phyloP scores from a whole-genome alignment of 2,113 vertebrate species.

The Sclerurus mexicanus region DNA sequence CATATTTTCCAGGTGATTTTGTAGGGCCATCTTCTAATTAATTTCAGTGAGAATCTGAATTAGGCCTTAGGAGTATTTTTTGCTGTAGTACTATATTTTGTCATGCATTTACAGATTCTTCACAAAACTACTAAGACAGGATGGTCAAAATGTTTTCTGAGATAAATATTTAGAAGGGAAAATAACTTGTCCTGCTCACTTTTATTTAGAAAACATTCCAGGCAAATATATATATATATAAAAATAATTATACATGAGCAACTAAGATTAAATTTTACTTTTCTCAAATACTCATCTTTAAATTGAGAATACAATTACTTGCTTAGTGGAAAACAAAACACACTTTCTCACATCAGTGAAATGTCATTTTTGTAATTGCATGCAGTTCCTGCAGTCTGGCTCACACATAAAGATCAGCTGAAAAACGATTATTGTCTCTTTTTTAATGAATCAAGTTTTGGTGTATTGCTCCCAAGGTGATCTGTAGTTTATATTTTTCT shows the following conservation, averaged over 20 bases:
- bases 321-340: neutral
- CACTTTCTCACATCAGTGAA: neutral
- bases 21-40: neutral
- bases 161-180: neutral
- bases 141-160: neutral
- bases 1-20: neutral
- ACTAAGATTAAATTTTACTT: neutral
- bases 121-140: neutral
- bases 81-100: neutral
- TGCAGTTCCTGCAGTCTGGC: neutral
- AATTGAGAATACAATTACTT: neutral
- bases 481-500: neutral
- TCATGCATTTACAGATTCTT: neutral
- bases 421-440: neutral
- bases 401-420: neutral
- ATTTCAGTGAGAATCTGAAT: neutral
- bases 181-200: neutral
- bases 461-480: neutral
- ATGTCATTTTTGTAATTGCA: neutral
- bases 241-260: neutral
- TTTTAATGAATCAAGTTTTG: neutral
- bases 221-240: neutral
- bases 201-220: neutral
- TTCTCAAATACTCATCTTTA: neutral
- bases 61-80: neutral